phyloP scores from a whole-genome alignment of 2,888 invertebrate genomes.

The Aporophyla nigra region DNA sequence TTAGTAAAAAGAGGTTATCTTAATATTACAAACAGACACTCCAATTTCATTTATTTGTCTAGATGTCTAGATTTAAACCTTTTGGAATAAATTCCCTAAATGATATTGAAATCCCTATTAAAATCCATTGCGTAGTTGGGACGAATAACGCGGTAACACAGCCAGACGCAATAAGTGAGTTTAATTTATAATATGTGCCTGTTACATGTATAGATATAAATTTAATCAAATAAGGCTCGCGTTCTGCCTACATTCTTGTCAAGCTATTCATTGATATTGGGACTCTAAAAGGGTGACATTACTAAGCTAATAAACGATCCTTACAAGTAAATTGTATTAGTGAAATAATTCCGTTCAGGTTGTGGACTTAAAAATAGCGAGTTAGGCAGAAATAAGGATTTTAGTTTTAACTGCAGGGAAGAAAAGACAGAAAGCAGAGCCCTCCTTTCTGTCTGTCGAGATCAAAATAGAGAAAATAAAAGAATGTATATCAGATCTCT shows the following conservation, averaged over 20 bases:
- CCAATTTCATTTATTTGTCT: too few relatives aligned
- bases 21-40: too few relatives aligned
- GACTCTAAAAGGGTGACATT: slow-evolving; percentile 44
- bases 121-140: background rate
- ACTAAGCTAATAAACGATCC: slow-evolving; percentile 35
- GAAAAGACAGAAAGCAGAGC: background rate
- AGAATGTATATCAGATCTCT: too few relatives aligned
- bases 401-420: background rate
- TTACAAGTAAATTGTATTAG: slow-evolving; percentile 53
- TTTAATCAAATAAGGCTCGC: slow-evolving; percentile 27
- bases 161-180: background rate
- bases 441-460: too few relatives aligned
- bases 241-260: slow-evolving; percentile 4
- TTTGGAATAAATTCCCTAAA: background rate
- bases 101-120: background rate
- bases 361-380: slow-evolving; percentile 24
- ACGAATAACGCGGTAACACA: background rate
- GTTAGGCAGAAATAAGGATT: background rate
- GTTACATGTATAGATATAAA: background rate
- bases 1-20: too few relatives aligned
- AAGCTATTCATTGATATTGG: slow-evolving; percentile 18
- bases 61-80: too few relatives aligned
- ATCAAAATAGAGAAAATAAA: too few relatives aligned
- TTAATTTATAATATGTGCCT: background rate
- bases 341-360: slow-evolving; percentile 28